Conservation (phyloP, 2,113 vertebrate species). For the Tichodroma muraria region DNA sequence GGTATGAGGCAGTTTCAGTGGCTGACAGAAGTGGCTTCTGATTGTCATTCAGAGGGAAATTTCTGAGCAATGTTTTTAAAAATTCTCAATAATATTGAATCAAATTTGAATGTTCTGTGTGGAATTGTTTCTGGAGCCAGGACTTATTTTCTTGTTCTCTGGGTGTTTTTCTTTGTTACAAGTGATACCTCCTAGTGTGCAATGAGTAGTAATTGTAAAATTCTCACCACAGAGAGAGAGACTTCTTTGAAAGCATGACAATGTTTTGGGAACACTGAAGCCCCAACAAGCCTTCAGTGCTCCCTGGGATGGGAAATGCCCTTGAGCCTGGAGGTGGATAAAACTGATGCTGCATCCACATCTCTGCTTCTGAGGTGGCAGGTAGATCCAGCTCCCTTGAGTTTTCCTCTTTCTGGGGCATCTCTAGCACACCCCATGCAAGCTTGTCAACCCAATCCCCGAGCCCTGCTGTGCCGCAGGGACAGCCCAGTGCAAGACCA, state of each 20-base stretch:
- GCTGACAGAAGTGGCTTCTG: background rate
- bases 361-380: background rate
- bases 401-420: background rate
- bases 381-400: background rate
- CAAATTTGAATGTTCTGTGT: background rate
- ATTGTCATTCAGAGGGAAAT: background rate
- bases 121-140: background rate
- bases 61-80: background rate
- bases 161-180: background rate
- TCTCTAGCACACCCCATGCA: background rate
- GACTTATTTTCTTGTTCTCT: background rate
- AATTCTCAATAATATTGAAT: background rate
- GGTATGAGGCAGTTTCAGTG: slow-evolving; percentile 2
- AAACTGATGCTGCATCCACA: rapidly evolving
- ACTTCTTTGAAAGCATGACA: background rate
- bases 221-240: background rate
- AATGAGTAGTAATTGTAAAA: background rate
- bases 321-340: background rate
- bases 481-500: background rate
- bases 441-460: background rate
- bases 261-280: background rate
- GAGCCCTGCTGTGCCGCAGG: background rate
- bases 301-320: background rate
- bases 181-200: background rate
- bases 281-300: background rate